Conservation (phyloP, 2,113 vertebrate genomes). For the Bubalus kerabau region DNA sequence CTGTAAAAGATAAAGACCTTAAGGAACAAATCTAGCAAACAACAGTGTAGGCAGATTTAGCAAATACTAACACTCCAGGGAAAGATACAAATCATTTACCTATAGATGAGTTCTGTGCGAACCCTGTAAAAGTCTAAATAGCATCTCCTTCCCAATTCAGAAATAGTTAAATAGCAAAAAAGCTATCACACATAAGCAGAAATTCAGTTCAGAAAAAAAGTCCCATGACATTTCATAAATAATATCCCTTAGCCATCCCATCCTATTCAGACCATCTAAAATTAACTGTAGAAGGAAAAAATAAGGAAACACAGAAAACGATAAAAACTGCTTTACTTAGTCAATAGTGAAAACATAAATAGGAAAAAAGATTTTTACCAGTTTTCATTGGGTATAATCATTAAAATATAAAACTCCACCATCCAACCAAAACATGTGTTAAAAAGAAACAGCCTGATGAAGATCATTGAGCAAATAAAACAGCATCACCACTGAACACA, state of each 20-base stretch:
- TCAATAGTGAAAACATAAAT: slow-evolving; percentile 1
- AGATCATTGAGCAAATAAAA: background rate
- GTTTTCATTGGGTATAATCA: background rate
- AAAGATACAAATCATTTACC: background rate
- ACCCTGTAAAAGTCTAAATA: background rate
- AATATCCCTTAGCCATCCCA: background rate
- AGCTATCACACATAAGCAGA: background rate
- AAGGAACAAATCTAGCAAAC: slow-evolving; percentile 48
- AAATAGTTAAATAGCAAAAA: slow-evolving; percentile 27
- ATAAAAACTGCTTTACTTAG: background rate
- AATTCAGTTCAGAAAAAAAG: background rate
- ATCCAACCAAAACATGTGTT: background rate
- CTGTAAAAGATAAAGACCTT: slow-evolving; percentile 12
- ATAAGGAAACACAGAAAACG: background rate
- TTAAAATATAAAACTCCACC: background rate
- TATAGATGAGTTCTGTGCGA: background rate
- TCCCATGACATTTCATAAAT: slow-evolving; percentile 9
- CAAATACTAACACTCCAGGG: background rate
- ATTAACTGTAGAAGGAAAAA: background rate
- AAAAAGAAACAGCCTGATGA: background rate
- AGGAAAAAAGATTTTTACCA: background rate
- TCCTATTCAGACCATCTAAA: background rate
- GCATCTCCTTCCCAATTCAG: background rate
- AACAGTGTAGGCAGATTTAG: slow-evolving; percentile 29
- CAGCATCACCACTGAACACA: background rate